Conservation (phyloP, 2,797 vertebrate genomes). For the Mus minutoides region DNA sequence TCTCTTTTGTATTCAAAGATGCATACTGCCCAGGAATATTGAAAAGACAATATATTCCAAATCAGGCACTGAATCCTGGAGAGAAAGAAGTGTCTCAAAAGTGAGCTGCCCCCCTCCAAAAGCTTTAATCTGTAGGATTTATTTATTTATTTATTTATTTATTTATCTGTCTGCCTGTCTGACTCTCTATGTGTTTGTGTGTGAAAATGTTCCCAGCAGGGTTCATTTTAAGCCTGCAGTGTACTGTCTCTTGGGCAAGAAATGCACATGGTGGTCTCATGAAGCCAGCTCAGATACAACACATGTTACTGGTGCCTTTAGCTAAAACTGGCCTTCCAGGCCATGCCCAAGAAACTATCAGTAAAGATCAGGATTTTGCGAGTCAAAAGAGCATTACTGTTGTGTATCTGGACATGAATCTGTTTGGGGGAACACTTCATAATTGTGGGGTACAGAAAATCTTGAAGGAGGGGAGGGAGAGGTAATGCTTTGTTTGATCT, state of each 20-base stretch:
- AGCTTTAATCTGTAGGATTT: neutral
- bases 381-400: neutral
- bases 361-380: neutral
- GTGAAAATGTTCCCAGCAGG: neutral
- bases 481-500: neutral
- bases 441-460: neutral
- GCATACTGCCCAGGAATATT: neutral
- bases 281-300: neutral
- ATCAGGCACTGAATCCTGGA: neutral
- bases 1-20: constrained; percentile 2
- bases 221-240: neutral
- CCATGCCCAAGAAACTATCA: neutral
- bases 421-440: neutral
- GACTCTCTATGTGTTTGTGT: neutral
- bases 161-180: neutral
- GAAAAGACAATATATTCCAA: constrained; percentile 22
- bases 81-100: neutral
- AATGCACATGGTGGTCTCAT: neutral
- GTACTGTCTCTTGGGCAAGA: neutral
- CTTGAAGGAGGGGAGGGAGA: neutral
- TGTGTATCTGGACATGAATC: neutral
- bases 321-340: neutral
- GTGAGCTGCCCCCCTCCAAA: neutral
- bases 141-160: neutral
- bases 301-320: rapidly evolving